Base-by-base conservation (phyloP, 2,113 vertebrate species). In the Sterna hirundo region DNA sequence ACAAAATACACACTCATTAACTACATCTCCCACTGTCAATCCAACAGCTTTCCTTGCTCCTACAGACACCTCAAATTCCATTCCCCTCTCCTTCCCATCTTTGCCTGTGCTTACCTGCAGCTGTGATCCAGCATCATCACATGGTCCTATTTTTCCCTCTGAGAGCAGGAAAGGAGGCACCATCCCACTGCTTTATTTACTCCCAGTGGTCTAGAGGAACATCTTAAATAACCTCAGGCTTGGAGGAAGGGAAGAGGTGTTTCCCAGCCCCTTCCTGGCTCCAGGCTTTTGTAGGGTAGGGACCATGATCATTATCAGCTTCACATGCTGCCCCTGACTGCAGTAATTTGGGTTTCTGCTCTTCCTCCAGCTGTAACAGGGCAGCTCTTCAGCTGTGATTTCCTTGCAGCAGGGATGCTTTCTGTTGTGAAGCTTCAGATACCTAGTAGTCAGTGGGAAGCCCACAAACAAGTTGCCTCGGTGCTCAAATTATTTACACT, bases 241-340 rank as follows among this genome's bases (percentile, higher is more conserved):
- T 14, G 0, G 3, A 16, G 20, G 19, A 71, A 82, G 8, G 54
- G 6, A 60, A 52, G 1, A 2, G 10, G 2, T 8, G 1, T 51
- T 57, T 40, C 16, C 3, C 5, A 70, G 2, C 27, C 7, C 7
- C 16, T 44, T 12, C 11, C 12, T 46, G 2, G 4, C 65, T 76
- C 23, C 42, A 88, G 58, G 20, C 27, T 83, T 88, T 80, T 64
- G 30, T 82, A 78, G 20, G 11, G 9, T 58, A 81, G 65, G 20
- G 22, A 72, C 12, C 6, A 14, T 21, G 6, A 52, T 19, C 25
- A 40, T 5, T 54, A 78, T 22, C 36, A 47, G 18, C 58, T 86
- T 42, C 44, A 49, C 17, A 13, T 66, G n/a, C 0, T 11, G 60
- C 17, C 19, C 23, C 42, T 83, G 47, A 26, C 29, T 77, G 75